Evolutionary conservation across 1,140 invertebrate genomes (phyloP), one percentile per base, ranked within the genome.

Genomic region (Campoletis sonorensis): DNA sequence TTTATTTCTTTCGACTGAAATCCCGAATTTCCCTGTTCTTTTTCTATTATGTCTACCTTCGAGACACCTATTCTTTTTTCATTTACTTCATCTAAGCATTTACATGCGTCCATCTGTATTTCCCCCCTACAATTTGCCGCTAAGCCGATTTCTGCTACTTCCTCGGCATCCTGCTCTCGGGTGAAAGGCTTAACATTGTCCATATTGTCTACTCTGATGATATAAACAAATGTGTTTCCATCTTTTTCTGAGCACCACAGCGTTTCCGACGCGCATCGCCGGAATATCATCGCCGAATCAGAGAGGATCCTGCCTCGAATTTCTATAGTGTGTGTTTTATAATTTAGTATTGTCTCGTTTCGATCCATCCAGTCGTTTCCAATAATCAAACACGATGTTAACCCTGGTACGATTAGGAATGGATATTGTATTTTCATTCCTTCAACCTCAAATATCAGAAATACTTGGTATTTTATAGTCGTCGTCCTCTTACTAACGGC

Each of bases 401-500:
- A 13, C 33, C 70, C 73, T 15, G 83, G 82, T 5, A 84, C 27
- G 18, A 84, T 70, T 37, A 82, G 70, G 76, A 84, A 83, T 4
- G 68, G 15, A 8, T 78, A 37, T 5, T 26, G 16, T 40, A 79
- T 72, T 27, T 8, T 49, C 21, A 72, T 49, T 15, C 51, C 45
- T 4, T 79, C 82, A 8, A 82, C 75, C 16, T 23, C 37, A 18
- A 84, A 26, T 18, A 79, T 15, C 37, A 85, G 7, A 7, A 82
- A 61, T n/a, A 81, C 45, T 73, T 86, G 84, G 58, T 80, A 80
- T 54, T 71, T 83, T 13, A 86, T 76, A n/a, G 23, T 61, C 16
- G 81, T 86, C 3, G 26, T 61, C 67, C 77, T 84, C 81, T 84
- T 84, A 15, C 73, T 81, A 7, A 86, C 79, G 0, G 85, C 85